Percentiles rank a stretch among this genome's conserved stretches.
Evolutionary conservation across 1,140 invertebrate species (phyloP).

Genomic region (Mesaphorura yosii): DNA sequence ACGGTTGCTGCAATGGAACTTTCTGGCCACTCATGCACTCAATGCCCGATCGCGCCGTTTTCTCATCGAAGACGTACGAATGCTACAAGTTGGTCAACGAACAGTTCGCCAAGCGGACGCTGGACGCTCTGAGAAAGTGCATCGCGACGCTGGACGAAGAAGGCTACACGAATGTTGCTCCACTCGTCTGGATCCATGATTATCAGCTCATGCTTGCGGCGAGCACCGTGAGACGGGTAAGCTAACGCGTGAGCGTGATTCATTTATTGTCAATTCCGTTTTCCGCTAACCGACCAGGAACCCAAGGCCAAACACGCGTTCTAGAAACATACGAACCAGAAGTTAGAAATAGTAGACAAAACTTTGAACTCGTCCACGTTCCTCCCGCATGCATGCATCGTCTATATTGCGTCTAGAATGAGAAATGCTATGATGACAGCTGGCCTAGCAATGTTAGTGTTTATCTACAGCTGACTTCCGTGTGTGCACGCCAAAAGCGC

Average conservation of each 20-base stretch:
- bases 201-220: constrained; percentile 41
- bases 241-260: neutral
- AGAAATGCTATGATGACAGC: too few species aligned
- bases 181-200: constrained; percentile 42
- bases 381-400: too few species aligned
- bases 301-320: neutral
- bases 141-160: constrained; percentile 31
- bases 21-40: constrained; percentile 48
- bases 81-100: constrained; percentile 37
- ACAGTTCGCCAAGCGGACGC: constrained; percentile 35
- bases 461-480: too few species aligned
- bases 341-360: too few species aligned
- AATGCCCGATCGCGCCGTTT: constrained; percentile 36
- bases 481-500: too few species aligned
- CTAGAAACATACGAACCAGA: too few species aligned
- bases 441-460: too few species aligned
- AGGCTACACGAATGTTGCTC: constrained; percentile 31
- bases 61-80: constrained; percentile 36
- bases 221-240: constrained; percentile 35
- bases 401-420: too few species aligned
- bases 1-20: constrained; percentile 70
- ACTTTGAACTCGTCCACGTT: too few species aligned
- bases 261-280: neutral
- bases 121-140: constrained; percentile 34
- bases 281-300: neutral